Conservation (phyloP, 2,888 invertebrate genomes). For the Lapara coniferarum region DNA sequence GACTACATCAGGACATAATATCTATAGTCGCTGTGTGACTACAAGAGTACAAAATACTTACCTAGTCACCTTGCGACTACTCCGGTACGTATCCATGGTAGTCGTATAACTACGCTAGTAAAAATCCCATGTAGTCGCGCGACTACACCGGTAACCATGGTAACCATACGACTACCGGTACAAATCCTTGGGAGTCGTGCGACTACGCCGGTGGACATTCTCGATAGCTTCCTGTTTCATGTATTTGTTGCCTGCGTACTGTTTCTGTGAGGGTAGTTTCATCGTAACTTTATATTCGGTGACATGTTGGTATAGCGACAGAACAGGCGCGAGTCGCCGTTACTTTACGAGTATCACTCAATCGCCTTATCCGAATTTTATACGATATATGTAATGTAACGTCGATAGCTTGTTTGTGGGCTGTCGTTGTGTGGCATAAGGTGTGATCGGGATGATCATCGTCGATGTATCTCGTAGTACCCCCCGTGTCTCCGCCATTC, state of each 20-base stretch:
- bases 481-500: background rate
- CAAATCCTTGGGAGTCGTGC: background rate
- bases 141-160: background rate
- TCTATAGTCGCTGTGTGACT: background rate
- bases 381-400: slow-evolving; percentile 52
- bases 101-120: background rate
- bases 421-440: slow-evolving; percentile 35
- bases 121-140: background rate
- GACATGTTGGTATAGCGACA: slow-evolving; percentile 3
- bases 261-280: background rate
- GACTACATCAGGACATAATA: too few relatives aligned
- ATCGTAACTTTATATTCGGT: slow-evolving; percentile 8
- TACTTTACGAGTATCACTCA: slow-evolving; percentile 31
- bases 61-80: background rate
- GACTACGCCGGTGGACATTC: background rate
- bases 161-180: background rate
- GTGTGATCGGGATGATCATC: slow-evolving; percentile 32
- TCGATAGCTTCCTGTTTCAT: slow-evolving; percentile 1
- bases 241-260: slow-evolving; percentile 2
- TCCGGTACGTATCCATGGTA: too few relatives aligned
- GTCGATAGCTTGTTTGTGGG: slow-evolving; percentile 50
- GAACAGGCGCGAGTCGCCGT: slow-evolving; percentile 28
- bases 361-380: slow-evolving; percentile 68
- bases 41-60: background rate
- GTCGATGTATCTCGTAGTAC: slow-evolving; percentile 2